Base-by-base conservation (phyloP, 2,888 invertebrate species). In the Anaspis maculata region DNA sequence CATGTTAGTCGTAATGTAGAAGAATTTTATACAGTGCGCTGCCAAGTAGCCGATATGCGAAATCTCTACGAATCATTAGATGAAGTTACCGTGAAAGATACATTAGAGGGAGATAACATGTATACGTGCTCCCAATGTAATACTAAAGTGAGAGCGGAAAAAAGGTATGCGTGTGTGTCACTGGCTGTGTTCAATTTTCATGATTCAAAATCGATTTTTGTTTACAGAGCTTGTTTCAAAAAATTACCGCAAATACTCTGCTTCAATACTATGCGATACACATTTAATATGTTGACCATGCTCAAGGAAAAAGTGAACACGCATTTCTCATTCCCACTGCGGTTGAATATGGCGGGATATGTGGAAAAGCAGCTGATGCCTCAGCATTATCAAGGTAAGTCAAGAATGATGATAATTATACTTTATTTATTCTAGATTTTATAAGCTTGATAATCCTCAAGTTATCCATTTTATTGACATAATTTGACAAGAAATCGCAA, bases 281-380 rank as follows among this genome's bases (percentile, higher is more conserved):
- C 92, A 0, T 95, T 95, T 68, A 95, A 95, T 65, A 94, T 95
- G 92, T 75, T 92, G 16, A 95, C 95, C 0, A 94, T 95, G 94
- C 72, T 90, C 39, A 94, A 94, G 57, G 95, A 95, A 62, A 95
- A 95, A 61, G 94, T 95, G 1, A 95, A 95, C 67, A 95, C 95
- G 0, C 92, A 94, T 58, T 95, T 95, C 63, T 94, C 92, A 9
- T 95, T 95, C 64, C 95, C 95, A 0, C 75, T 94, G 68, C 72
- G 86, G 28, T 70, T 95, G 7, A 92, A 92, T 61, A 95, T 95
- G 94, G 85, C 87, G 0, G 87, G 87, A 23, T 95, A 95, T 58
- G 88, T 94, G 39, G 95, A 95, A 64, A 88, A 89, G 61, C 87
- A 88, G 50, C 71, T 95, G 2, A 88, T 91, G 83, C 86, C 89